These are phyloP conservation scores for Anableps anableps DNA, from an alignment of 2,797 vertebrate species.

Conservation along the genomic window DNA sequence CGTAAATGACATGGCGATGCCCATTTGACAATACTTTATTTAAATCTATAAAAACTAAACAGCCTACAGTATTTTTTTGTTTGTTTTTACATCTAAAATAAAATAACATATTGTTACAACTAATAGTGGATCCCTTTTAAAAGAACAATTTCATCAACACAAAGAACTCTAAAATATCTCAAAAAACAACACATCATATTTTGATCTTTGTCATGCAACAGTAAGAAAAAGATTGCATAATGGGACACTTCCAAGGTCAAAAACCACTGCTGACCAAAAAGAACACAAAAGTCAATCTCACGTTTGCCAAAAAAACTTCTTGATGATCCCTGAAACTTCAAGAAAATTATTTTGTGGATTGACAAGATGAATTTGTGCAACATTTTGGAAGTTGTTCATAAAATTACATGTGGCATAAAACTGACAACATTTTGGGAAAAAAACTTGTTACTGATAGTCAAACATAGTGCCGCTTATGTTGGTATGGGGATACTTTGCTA, in stretches of 20 bases:
- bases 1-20: too few species aligned
- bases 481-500: neutral
- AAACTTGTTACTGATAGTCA: too few species aligned
- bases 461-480: neutral
- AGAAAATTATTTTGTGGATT: neutral
- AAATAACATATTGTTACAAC: too few species aligned
- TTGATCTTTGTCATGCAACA: neutral
- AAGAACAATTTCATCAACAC: neutral
- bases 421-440: too few species aligned
- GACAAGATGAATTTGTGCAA: neutral
- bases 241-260: neutral
- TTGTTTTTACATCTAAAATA: too few species aligned
- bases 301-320: neutral
- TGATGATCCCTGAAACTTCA: neutral
- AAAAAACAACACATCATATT: neutral
- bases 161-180: neutral
- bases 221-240: neutral
- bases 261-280: neutral
- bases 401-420: too few species aligned
- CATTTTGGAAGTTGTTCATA: neutral
- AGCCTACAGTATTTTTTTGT: too few species aligned
- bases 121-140: neutral
- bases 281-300: neutral
- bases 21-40: too few species aligned
- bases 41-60: too few species aligned